A percentile compares a stretch with the other conserved stretches of the same genome.
These are phyloP conservation scores for Lophochroa leadbeateri DNA, from an alignment of 2,113 vertebrate genomes.

Conservation along the genomic window DNA sequence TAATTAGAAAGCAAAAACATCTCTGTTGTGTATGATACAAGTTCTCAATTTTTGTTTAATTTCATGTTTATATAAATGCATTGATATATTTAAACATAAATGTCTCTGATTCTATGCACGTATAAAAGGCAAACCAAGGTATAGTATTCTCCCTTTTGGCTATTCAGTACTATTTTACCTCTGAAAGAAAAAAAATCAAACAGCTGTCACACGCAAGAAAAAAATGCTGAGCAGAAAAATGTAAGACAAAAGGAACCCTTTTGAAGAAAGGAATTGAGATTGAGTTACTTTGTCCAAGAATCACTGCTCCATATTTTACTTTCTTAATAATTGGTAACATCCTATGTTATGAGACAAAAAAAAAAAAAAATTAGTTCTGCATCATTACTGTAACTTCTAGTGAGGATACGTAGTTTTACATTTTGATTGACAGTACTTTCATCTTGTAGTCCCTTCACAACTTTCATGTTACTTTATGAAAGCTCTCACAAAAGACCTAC, in stretches of 20 bases:
- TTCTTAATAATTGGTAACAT: neutral
- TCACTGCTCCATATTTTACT: neutral
- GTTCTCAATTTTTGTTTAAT: neutral
- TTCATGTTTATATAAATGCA: neutral
- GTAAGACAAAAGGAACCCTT: neutral
- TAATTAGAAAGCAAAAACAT: neutral
- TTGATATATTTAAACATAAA: neutral
- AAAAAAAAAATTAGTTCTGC: neutral
- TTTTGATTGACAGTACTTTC: neutral
- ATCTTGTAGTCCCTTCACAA: neutral
- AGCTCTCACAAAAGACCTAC: neutral
- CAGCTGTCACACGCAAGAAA: neutral
- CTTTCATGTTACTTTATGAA: neutral
- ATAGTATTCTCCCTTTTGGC: neutral
- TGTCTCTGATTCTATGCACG: neutral
- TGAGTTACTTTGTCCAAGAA: neutral
- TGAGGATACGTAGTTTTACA: neutral
- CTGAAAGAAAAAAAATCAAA: neutral
- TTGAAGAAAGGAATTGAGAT: neutral
- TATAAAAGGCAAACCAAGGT: neutral
- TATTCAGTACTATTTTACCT: neutral
- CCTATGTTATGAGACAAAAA: neutral
- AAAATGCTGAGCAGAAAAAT: neutral
- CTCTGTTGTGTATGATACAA: neutral
- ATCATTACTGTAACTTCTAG: neutral